Base-by-base conservation (phyloP, 2,797 vertebrate genomes). In the Microctenopoma stevenorrisi region DNA sequence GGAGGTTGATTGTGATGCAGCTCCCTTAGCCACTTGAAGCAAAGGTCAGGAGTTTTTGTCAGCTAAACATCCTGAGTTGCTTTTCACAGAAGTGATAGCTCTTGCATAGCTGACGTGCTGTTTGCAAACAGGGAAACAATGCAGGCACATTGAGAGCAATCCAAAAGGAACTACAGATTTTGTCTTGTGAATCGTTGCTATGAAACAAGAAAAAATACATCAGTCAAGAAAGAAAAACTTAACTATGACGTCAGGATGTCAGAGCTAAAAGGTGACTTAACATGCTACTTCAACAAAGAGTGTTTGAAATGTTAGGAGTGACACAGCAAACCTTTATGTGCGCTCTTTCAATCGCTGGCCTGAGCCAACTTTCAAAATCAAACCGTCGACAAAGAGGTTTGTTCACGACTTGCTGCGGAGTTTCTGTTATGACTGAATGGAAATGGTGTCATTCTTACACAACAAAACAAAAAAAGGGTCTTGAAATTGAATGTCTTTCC, bases 181-280 rank as follows among this genome's bases (percentile, higher is more conserved):
- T 85, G 72, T 85, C 74, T 85, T 79, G 52, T 83, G 85, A 84
- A 82, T 67, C 74, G 86, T 89, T 88, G 83, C 84, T 74, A 78
- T 54, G 84, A 72, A 62, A 86, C 72, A 35, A 38, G 12, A 54
- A 72, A 77, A 80, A 72, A 83, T 61, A 81, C 63, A 79, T 70
- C 54, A 66, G 33, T 46, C 52, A 28, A 58, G 13, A 44, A 66
- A 56, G 25, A 78, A 68, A 63, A 37, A 28, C 55, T 3, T 37
- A 8, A 51, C 49, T 26, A 40, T 86, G 50, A 78, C 33, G 51
- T 83, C 59, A 86, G 71, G 47, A 59, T 4, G 22, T 25, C 44
- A 40, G 54, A 75, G 62, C 59, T 58, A 9, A 68, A 49, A 33
- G 43, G 58, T 87, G 79, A 79, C 72, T 70, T 75, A 33, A 68